Base-by-base conservation (phyloP, 2,888 invertebrate species). In the Machimus rusticus region DNA sequence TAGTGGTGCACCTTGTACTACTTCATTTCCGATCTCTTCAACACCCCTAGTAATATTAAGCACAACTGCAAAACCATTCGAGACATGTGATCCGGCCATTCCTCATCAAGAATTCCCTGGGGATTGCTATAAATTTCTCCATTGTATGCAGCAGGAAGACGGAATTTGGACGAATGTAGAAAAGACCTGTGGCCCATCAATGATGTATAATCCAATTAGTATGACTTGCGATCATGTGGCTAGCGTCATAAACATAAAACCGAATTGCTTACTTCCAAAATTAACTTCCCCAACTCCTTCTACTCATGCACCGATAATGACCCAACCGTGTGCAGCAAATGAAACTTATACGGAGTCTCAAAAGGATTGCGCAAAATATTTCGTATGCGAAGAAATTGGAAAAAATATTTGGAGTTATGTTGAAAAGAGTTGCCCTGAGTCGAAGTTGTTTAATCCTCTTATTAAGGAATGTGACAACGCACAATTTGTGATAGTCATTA, bases 51-150 rank as follows among this genome's bases (percentile, higher is more conserved):
- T n/a, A 23, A 6, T 46, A 16, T 43, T 39, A 74, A 90, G 66
- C 2, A 90, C 90, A 0, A 92, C 92, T 0, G 78, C 78, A 1
- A 79, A 76, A 1, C 90, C 91, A 0, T 12, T 90, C 28, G 91
- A 86, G 0, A 74, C 74, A 8, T 93, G 93, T 91, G 93, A 94
- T 91, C 90, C 94, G 0, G 90, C 91, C 0, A 93, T 93, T 16
- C 95, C 95, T 0, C 94, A 94, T 91, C 93, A 94, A 90, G 94
- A 94, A 16, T 95, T 95, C 91, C 94, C 95, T 0, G 93, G 92
- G 0, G 94, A 96, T 91, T 97, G 97, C 90, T 93, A 93, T 89
- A 93, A 94, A 90, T 97, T 96, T 93, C 94, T 95, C 90, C 95
- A 96, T 87, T 97, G 96, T 88, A 92, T 93, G 0, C 94, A 94